A percentile compares a stretch with the other conserved stretches of the same genome.
These are phyloP conservation scores for Takifugu ocellatus DNA, from an alignment of 2,797 vertebrate species.

Conservation along the genomic window DNA sequence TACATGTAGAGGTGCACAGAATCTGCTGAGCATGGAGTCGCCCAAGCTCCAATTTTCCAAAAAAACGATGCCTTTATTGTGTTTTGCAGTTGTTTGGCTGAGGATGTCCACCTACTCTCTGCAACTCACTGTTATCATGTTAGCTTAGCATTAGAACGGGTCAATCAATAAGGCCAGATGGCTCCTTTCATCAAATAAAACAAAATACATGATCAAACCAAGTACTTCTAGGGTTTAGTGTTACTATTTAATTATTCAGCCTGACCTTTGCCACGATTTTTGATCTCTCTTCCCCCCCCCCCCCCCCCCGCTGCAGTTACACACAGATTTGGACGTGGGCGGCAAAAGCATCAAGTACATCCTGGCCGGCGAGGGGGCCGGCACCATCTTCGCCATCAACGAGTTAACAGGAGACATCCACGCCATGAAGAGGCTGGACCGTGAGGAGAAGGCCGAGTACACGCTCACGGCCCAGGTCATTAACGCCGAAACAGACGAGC, in stretches of 20 bases:
- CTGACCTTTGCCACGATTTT: background rate
- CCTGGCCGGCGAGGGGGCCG: slow-evolving; percentile 92
- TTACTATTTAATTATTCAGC: background rate
- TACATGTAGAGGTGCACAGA: slow-evolving; percentile 30
- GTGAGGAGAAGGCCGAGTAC: slow-evolving; percentile 97
- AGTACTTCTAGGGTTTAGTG: no score
- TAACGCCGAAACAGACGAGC: slow-evolving; percentile 87
- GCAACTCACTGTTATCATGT: no score
- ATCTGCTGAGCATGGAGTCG: slow-evolving; percentile 30
- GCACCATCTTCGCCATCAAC: slow-evolving; percentile 98
- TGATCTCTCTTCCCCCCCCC: background rate
- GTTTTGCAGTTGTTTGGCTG: no score
- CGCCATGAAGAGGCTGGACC: slow-evolving; percentile 96
- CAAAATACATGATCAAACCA: no score
- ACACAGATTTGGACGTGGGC: slow-evolving; percentile 93
- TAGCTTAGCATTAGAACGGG: no score
- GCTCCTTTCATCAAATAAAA: no score
- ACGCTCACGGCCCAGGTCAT: slow-evolving; percentile 93
- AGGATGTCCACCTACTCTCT: no score
- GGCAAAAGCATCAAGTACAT: slow-evolving; percentile 93
- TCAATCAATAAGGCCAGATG: no score
- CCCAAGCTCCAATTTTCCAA: no score
- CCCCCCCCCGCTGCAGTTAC: slow-evolving; percentile 77
- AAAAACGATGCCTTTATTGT: no score
- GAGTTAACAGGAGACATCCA: slow-evolving; percentile 96